Evolutionary conservation across 2,113 vertebrate species (phyloP).

Genomic region (Symphodus melops): DNA sequence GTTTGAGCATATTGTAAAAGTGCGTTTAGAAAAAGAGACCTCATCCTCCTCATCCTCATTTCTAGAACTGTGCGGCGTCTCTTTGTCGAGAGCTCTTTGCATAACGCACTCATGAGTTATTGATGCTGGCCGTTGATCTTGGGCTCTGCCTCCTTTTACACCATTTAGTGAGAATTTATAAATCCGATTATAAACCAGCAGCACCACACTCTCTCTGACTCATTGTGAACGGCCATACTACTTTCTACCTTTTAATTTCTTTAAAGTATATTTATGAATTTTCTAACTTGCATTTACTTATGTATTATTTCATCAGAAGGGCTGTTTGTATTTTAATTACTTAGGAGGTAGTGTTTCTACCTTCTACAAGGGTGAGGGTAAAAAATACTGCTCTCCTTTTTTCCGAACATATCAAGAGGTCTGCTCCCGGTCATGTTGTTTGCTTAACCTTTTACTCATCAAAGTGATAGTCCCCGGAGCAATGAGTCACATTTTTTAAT

Average conservation of each 20-base stretch:
- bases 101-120: slow-evolving; percentile 36
- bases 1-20: slow-evolving; percentile 17
- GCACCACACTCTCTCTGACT: not conserved
- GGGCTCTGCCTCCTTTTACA: slow-evolving; percentile 25
- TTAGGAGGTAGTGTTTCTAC: not conserved
- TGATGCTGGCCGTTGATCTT: slow-evolving; percentile 39
- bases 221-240: slow-evolving; percentile 1
- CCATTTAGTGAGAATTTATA: slow-evolving; percentile 9
- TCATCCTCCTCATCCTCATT: not conserved
- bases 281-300: not conserved
- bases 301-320: not conserved
- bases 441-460: slow-evolving; percentile 59
- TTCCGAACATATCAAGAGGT: not conserved
- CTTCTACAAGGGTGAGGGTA: not conserved
- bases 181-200: slow-evolving; percentile 15
- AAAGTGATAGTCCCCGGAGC: slow-evolving; percentile 60
- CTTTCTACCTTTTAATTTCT: not conserved
- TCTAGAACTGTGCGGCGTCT: slow-evolving; percentile 10
- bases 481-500: slow-evolving; percentile 64
- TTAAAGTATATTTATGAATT: slow-evolving; percentile 7
- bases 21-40: slow-evolving; percentile 6
- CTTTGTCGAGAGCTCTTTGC: slow-evolving; percentile 48
- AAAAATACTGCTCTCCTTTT: slow-evolving; percentile 1
- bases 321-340: not conserved
- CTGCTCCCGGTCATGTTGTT: slow-evolving; percentile 22